Base-by-base conservation (phyloP, 1,140 invertebrate species). In the Diuraphis noxia region DNA sequence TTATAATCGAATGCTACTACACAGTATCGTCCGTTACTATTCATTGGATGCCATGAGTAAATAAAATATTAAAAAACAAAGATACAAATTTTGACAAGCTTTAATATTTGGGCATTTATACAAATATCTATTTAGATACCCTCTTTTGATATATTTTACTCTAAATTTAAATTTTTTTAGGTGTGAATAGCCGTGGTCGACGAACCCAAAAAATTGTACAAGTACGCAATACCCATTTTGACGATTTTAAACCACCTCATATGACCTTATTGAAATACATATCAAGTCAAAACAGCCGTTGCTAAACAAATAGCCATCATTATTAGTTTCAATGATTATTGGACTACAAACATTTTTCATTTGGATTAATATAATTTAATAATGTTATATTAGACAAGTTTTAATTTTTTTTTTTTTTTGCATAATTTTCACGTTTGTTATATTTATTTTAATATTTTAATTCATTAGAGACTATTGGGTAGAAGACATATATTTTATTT, bases 21-120 rank as follows among this genome's bases (percentile, higher is more conserved):
- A 90, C 49, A 79, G 88, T 79, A 90, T 90, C 23, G 88, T 81
- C 13, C 88, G 88, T 90, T 90, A 90, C 72, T 90, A 90, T 38
- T 90, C 88, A 49, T 46, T 90, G 34, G 72, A 90, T 90, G 88
- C 88, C 2, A 79, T 36, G 46, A 90, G 88, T 90, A 90, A 90
- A 46, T 84, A 41, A 81, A n/a, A 77, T n/a, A n/a, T n/a, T n/a
- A 72, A 79, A 40, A 82, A 40, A 43, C 30, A 13, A n/a, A 63
- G 10, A 63, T 63, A 10, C 30, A 56, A 56, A 30, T 25, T 4
- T 56, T 25, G 25, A 56, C 52, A 56, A 30, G 52, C 25, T 56
- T 56, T 10, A n/a, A 17, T 0, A 30, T 30, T 56, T 49, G 17
- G 2, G 0, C 17, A 19, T 6, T 49, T 49, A 21, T 21, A 23